A percentile compares a stretch with the other conserved stretches of the same genome.
Evolutionary conservation across 2,888 invertebrate species (phyloP).

Genomic region (Physocephala rufipes): DNA sequence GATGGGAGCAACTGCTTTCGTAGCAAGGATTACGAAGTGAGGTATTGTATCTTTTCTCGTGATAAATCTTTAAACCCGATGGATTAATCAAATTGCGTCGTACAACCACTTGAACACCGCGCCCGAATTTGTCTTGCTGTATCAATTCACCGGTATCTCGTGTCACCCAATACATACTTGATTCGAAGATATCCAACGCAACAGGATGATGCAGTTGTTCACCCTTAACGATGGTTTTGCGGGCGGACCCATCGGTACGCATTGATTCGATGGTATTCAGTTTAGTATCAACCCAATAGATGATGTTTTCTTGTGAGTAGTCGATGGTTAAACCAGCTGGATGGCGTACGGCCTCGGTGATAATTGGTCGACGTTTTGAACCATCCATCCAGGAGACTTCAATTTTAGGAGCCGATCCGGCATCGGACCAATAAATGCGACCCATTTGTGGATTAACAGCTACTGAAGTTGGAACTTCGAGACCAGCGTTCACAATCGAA

Average conservation of each 20-base stretch:
- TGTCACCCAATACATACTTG: slow-evolving; percentile 92
- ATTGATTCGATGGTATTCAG: slow-evolving; percentile 89
- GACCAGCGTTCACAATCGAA: slow-evolving; percentile 78
- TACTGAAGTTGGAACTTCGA: slow-evolving; percentile 89
- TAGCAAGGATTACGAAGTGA: slow-evolving; percentile 76
- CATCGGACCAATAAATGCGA: slow-evolving; percentile 93
- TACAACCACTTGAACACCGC: slow-evolving; percentile 86
- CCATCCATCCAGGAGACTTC: slow-evolving; percentile 98
- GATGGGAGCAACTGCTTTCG: slow-evolving; percentile 83
- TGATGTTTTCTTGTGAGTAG: slow-evolving; percentile 84
- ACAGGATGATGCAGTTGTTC: slow-evolving; percentile 81
- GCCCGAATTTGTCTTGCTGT: slow-evolving; percentile 95
- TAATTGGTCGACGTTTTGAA: slow-evolving; percentile 81
- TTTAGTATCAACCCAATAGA: slow-evolving; percentile 97
- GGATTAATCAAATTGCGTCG: slow-evolving; percentile 87
- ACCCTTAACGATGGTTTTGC: slow-evolving; percentile 79
- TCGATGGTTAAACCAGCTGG: slow-evolving; percentile 93
- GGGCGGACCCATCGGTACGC: slow-evolving; percentile 80
- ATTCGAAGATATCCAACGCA: slow-evolving; percentile 93
- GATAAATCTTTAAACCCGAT: slow-evolving; percentile 87
- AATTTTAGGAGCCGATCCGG: slow-evolving; percentile 90
- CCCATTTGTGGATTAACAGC: slow-evolving; percentile 88
- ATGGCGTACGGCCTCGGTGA: slow-evolving; percentile 82
- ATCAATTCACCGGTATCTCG: slow-evolving; percentile 86
- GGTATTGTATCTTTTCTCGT: slow-evolving; percentile 83